Evolutionary conservation across 2,113 vertebrate genomes (phyloP), one percentile per base, ranked within the genome.

Genomic region (Odontophorus gujanensis): DNA sequence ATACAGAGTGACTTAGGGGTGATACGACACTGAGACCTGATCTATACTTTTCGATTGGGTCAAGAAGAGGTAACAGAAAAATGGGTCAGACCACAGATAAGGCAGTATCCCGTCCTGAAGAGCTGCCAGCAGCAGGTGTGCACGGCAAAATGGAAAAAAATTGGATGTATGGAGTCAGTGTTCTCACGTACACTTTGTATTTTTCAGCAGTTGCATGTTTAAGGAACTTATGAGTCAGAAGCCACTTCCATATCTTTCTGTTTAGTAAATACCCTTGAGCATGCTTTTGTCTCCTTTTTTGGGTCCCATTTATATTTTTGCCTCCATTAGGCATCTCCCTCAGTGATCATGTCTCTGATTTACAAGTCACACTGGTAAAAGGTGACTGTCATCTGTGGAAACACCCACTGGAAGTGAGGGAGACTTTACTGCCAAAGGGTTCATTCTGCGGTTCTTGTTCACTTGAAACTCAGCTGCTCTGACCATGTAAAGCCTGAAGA

Each of bases 341-440:
- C 21, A 79, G 47, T 6, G 12, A n/a, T 61, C 9, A 3, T 10
- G 53, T 74, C 25, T 83, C 26, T 28, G 47, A 38, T 62, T 62
- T 62, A 40, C 11, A 19, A 63, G 43, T 50, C 22, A 32, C 32
- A 26, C 22, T 22, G 16, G 42, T n/a, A 43, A 20, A 38, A 76
- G 26, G 48, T 43, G 22, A 48, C 18, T 62, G 11, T 8, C 3
- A 18, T 43, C 74, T 9, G 18, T 6, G 21, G 18, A 20, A 62
- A 17, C 1, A 0, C 15, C 13, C 1, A 0, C 2, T 40, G 32
- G 28, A 32, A 32, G 28, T 0, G 1, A 58, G 75, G 55, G 62
- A 75, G 28, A 50, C 13, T 45, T 48, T 75, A 36, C n/a, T 32
- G 28, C 63, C 40, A 42, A 63, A 47, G 26, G 30, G 11, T 67